Percentiles rank a stretch among this genome's conserved stretches.
These are phyloP conservation scores for Erebia ligea DNA, from an alignment of 2,888 invertebrate species.

Conservation along the genomic window DNA sequence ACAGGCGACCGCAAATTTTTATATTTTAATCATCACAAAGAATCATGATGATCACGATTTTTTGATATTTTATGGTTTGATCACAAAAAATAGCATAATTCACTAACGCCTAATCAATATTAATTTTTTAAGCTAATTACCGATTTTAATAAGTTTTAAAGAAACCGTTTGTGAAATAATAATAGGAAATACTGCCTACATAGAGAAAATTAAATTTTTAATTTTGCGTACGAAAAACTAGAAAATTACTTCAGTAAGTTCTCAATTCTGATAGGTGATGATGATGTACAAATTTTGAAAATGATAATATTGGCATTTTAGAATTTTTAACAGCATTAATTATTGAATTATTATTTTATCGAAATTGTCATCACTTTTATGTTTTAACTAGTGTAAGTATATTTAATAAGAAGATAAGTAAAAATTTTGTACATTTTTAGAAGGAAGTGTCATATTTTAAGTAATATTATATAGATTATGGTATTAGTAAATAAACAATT, in stretches of 20 bases:
- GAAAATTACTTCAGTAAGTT: no score
- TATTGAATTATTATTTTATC: not conserved
- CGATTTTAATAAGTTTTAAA: not conserved
- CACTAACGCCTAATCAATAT: no score
- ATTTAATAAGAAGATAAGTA: not conserved
- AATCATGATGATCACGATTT: no score
- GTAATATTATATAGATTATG: not conserved
- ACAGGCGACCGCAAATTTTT: not conserved
- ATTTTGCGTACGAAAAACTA: no score
- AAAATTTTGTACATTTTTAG: slow-evolving; percentile 9
- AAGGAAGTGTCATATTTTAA: not conserved
- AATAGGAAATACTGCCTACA: no score
- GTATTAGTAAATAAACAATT: slow-evolving; percentile 11
- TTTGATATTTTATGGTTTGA: not conserved
- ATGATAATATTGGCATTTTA: not conserved
- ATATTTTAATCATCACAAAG: not conserved
- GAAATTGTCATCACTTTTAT: not conserved
- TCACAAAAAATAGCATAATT: not conserved
- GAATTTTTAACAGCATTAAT: not conserved
- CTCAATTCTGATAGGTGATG: not conserved
- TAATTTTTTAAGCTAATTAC: no score
- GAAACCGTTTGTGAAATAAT: not conserved
- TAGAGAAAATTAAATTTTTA: no score
- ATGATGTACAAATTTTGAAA: not conserved
- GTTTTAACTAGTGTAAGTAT: not conserved